Base-by-base conservation (phyloP, 2,888 invertebrate genomes). In the Meandrusa payeni region DNA sequence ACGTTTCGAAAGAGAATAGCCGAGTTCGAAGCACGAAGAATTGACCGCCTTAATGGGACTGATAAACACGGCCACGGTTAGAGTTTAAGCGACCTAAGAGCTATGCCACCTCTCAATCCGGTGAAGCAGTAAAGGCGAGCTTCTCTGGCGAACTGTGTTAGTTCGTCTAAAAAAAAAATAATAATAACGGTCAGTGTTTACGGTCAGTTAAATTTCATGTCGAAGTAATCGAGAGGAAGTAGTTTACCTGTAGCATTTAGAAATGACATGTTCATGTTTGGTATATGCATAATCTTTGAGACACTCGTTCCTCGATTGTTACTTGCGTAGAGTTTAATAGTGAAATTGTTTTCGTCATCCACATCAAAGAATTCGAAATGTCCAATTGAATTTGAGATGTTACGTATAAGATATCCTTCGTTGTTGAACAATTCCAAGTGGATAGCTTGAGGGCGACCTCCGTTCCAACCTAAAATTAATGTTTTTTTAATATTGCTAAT, bases 391-490 rank as follows among this genome's bases (percentile, higher is more conserved):
- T 74, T 67, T 0, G 74, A 57, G 5, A 61, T 44, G 42, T 80
- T 77, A 42, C 61, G 61, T 0, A 75, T 15, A 0, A 62, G 26
- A 5, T 50, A 48, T 0, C 73, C 76, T 1, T 60, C 55, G 0
- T 52, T 34, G 6, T 63, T 59, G 0, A 63, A 40, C 0, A 82
- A 47, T 11, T 76, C 74, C 0, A 82, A 42, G 40, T 77, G 75
- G 0, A 82, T 46, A 0, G 47, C 62, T 48, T 80, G 81, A 0
- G 69, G 59, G 0, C 81, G 68, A 0, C 82, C 82, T 1, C 79
- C 80, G 33, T 80, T 75, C 82, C 80, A 82, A 5, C 69, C 83
- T 83, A n/a, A n/a, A n/a, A n/a, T n/a, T n/a, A n/a, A n/a, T n/a
- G 9, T 20, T 4, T 15, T 3, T 15, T 2, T 15, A 2, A 15